Percentiles rank a stretch among this genome's conserved stretches.
Conservation (phyloP, 2,888 invertebrate genomes). For the Meta bourneti region DNA sequence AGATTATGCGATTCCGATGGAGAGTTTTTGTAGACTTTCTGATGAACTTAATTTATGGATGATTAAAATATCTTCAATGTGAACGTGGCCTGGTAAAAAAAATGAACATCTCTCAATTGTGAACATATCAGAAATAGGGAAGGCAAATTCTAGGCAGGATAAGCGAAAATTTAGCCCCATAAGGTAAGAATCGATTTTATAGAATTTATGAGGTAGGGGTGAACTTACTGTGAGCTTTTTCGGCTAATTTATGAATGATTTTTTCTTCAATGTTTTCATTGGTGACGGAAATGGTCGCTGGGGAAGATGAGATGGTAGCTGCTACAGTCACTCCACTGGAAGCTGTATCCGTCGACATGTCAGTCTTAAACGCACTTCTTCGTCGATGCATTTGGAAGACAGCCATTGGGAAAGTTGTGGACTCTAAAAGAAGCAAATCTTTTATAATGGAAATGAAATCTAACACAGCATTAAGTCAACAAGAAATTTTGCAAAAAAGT, state of each 20-base stretch:
- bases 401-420: background rate
- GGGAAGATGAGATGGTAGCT: background rate
- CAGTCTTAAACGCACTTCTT: background rate
- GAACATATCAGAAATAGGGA: too few species aligned
- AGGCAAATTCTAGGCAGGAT: too few species aligned
- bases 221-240: constrained; percentile 63
- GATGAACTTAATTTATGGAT: too few species aligned
- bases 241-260: constrained; percentile 36
- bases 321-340: constrained; percentile 4
- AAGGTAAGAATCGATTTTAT: too few species aligned
- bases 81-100: too few species aligned
- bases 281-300: background rate
- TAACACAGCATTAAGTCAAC: background rate
- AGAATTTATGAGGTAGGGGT: too few species aligned
- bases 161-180: too few species aligned
- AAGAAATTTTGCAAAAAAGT: background rate
- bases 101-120: too few species aligned
- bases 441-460: constrained; percentile 19
- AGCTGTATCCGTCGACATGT: background rate
- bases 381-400: background rate
- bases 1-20: too few species aligned
- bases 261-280: constrained; percentile 48
- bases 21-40: too few species aligned
- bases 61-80: too few species aligned
- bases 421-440: background rate